Percentiles rank a stretch among this genome's conserved stretches.
These are phyloP conservation scores for Cottoperca gobio DNA, from an alignment of 2,797 vertebrate species.

Conservation along the genomic window DNA sequence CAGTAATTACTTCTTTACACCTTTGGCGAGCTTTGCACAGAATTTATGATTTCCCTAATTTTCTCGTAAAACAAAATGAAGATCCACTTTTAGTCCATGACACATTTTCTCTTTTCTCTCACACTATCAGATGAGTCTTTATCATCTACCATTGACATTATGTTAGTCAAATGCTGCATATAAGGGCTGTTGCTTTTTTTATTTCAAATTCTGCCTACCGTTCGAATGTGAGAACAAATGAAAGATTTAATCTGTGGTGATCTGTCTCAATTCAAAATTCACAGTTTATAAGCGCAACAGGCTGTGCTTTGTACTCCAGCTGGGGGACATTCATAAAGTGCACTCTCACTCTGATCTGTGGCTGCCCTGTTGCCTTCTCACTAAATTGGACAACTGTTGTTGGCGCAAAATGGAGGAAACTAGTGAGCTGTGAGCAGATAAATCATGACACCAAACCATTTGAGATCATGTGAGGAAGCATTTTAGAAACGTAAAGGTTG, in stretches of 20 bases:
- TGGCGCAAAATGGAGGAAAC: neutral
- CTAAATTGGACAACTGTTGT: neutral
- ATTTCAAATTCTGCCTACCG: no score
- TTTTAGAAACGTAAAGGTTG: neutral
- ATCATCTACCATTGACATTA: neutral
- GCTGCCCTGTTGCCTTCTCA: neutral
- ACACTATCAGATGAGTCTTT: neutral
- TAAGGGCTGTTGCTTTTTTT: neutral
- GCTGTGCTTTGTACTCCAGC: neutral
- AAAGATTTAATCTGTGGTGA: neutral
- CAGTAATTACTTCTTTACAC: no score
- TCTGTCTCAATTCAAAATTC: neutral
- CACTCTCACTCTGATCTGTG: neutral
- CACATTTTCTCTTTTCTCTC: neutral
- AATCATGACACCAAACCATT: neutral
- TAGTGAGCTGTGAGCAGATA: neutral
- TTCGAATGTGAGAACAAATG: no score
- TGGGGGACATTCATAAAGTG: neutral
- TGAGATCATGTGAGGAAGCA: neutral
- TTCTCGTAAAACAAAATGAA: neutral
- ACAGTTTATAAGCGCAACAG: neutral
- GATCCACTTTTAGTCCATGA: neutral
- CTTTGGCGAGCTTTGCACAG: neutral
- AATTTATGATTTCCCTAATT: neutral
- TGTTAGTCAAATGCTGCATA: neutral